Base-by-base conservation (phyloP, 2,797 vertebrate genomes). In the Scolopax bukidnonensis region DNA sequence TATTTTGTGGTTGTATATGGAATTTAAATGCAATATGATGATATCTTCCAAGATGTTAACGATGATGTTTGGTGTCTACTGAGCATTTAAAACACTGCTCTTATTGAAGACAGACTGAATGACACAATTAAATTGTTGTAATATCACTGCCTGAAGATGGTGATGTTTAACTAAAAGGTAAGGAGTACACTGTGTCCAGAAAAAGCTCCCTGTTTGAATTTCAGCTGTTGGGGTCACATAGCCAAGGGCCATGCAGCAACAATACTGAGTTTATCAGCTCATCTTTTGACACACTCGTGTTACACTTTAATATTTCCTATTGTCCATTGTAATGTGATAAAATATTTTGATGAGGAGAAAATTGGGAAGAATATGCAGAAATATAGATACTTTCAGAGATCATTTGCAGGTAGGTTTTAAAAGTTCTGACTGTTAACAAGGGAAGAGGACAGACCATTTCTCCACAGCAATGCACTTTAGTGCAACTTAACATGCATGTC, bases 401-500 rank as follows among this genome's bases (percentile, higher is more conserved):
- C 24, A 47, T 19, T 69, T 69, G 6, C 16, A 25, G 10, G 9
- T 28, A 95, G 59, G 53, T 78, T 76, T 80, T 32, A 75, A 69
- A 80, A 92, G 70, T 64, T 88, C 30, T 53, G 64, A 7, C 60
- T 93, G 12, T 73, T 25, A 92, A 5, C 20, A 76, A 56, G 83
- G 79, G 57, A 89, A 73, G 48, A 94, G 41, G 59, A 92, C 63
- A 23, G 27, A 80, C 12, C 61, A 89, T 81, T 96, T 96, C 84
- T 97, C 70, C 83, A 91, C 61, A 84, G 43, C 32, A 57, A 40
- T 33, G n/a, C 33, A 60, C 65, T 74, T 84, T 32, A 95, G 17
- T 56, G 86, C 76, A 96, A 73, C 54, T 79, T 96, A 84, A 70
- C 63, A 45, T 89, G 32, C 87, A 59, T 76, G 61, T 75, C 10